Base-by-base conservation (phyloP, 2,113 vertebrate species). In the Fregata magnificens region DNA sequence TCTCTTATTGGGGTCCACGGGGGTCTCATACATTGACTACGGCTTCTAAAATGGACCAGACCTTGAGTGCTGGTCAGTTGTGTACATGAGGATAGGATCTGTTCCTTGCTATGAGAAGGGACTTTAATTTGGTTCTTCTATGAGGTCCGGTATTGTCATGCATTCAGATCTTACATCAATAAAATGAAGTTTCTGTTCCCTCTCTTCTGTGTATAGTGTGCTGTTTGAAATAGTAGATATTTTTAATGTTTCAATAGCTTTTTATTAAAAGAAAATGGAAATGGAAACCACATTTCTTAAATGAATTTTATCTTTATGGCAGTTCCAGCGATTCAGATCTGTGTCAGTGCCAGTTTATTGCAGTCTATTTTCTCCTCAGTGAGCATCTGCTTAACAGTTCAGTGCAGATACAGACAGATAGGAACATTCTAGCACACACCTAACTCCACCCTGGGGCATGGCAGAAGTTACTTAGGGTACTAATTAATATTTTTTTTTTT, bases 251-350 rank as follows among this genome's bases (percentile, higher is more conserved):
- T 80, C 36, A 82, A 83, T 88, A 90, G 87, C 38, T 96, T 90
- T 95, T 95, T 93, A 92, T 94, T 93, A 96, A 97, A 97, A 93
- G 92, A 92, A 97, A 96, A 96, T 95, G 55, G 88, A 95, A 97
- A 94, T 87, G 76, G 93, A 95, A 97, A 92, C 58, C 71, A 92
- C 67, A 77, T 96, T 89, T 95, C 69, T 76, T 80, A 86, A 86
- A 91, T 90, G 47, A 88, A 82, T 95, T 92, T 72, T 87, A 74
- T 91, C 67, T 95, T 82, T 81, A 24, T 86, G 42, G 65, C 71
- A 82, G 90, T 95, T 94, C 71, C 65, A 95, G 84, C 13, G 16
- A 94, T 95, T 74, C 71, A 83, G 85, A 93, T 84, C 76, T 95
- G 91, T 77, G 76, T 89, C 85, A 93, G 77, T 94, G 81, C 86